Conservation (phyloP, 1,140 invertebrate species). For the Pollicipes pollicipes region DNA sequence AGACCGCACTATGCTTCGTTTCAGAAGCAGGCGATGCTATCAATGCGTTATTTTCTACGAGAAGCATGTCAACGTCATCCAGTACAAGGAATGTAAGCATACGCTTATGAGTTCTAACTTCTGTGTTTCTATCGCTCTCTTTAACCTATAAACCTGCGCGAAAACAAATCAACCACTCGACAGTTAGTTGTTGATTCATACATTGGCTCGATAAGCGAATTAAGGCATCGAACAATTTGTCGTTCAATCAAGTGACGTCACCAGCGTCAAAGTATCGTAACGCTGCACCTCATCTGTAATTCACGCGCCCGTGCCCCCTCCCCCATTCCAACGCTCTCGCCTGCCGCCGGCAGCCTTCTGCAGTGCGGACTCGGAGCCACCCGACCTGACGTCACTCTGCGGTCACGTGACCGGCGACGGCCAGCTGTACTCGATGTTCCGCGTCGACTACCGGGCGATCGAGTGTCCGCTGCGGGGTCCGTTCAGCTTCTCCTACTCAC, state of each 20-base stretch:
- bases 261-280: too few species aligned
- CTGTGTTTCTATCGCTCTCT: too few species aligned
- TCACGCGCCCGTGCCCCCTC: too few species aligned
- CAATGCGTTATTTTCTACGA: conserved; percentile 42
- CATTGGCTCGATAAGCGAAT: too few species aligned
- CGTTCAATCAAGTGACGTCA: too few species aligned
- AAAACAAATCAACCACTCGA: too few species aligned
- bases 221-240: too few species aligned
- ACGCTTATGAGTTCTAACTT: not conserved
- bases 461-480: conserved; percentile 35
- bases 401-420: conserved; percentile 72
- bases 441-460: conserved; percentile 42
- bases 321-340: not conserved
- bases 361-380: not conserved
- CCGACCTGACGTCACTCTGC: conserved; percentile 34
- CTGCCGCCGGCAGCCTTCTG: not conserved
- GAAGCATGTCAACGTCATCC: conserved; percentile 43
- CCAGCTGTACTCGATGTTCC: conserved; percentile 68
- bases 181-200: too few species aligned
- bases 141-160: too few species aligned
- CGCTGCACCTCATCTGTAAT: too few species aligned
- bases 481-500: conserved; percentile 65
- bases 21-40: conserved; percentile 26
- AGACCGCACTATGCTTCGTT: not conserved
- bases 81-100: conserved; percentile 45